These are phyloP conservation scores for Perizoma affinitatum DNA, from an alignment of 2,888 invertebrate genomes.

Conservation along the genomic window DNA sequence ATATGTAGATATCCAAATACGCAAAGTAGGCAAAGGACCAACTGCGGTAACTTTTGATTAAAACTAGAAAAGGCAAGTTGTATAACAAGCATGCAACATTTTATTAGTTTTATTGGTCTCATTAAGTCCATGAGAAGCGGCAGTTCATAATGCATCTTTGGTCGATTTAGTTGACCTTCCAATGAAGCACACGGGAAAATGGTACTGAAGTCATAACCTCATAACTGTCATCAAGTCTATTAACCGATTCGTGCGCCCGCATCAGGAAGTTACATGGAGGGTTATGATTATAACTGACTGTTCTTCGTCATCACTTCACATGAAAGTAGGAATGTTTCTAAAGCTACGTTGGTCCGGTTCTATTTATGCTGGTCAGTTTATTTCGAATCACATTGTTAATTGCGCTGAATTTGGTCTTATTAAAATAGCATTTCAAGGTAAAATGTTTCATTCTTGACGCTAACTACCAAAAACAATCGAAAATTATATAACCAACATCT, in stretches of 20 bases:
- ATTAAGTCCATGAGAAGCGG: slow-evolving; percentile 63
- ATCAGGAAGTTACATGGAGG: slow-evolving; percentile 78
- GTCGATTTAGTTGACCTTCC: slow-evolving; percentile 76
- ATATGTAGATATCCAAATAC: slow-evolving; percentile 28
- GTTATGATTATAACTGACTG: slow-evolving; percentile 57
- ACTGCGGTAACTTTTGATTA: slow-evolving; percentile 22
- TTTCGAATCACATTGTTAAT: slow-evolving; percentile 39
- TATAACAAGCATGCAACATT: slow-evolving; percentile 43
- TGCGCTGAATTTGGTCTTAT: neutral
- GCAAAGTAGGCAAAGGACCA: slow-evolving; percentile 34
- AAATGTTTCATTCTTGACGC: neutral
- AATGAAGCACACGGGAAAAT: slow-evolving; percentile 76
- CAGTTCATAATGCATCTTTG: slow-evolving; percentile 62
- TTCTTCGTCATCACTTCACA: slow-evolving; percentile 50
- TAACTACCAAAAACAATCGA: neutral
- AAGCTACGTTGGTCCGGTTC: slow-evolving; percentile 49
- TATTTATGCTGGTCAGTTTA: slow-evolving; percentile 50
- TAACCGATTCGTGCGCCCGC: slow-evolving; percentile 75
- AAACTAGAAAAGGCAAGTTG: slow-evolving; percentile 38
- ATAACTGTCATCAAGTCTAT: slow-evolving; percentile 75
- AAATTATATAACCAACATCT: neutral
- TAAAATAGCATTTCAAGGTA: slow-evolving; percentile 11
- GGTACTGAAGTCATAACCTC: slow-evolving; percentile 68
- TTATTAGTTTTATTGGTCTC: slow-evolving; percentile 73
- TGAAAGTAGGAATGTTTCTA: slow-evolving; percentile 31